phyloP scores from a whole-genome alignment of 2,113 vertebrate species.

The Phocoena phocoena region DNA sequence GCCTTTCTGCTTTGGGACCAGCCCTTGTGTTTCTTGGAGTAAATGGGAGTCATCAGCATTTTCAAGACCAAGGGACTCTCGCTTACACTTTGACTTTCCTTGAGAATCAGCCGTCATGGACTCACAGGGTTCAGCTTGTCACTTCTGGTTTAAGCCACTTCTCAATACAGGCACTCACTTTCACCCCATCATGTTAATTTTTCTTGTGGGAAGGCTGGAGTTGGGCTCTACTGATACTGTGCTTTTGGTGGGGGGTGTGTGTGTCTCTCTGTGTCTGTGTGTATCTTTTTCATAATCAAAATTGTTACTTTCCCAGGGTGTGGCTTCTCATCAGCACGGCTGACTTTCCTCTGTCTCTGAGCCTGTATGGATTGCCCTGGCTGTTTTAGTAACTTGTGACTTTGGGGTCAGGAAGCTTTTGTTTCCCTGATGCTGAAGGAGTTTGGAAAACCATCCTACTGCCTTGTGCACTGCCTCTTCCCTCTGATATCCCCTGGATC shows the following conservation, averaged over 20 bases:
- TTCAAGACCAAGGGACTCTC: neutral
- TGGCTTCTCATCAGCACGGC: neutral
- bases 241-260: neutral
- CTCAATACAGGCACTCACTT: neutral
- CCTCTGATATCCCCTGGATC: neutral
- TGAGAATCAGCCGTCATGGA: neutral
- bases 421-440: neutral
- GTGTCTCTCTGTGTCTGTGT: neutral
- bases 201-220: neutral
- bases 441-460: neutral
- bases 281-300: neutral
- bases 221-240: neutral
- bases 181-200: neutral
- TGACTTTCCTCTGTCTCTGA: neutral
- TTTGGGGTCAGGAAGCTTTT: neutral
- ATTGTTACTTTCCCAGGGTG: neutral
- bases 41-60: neutral
- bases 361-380: neutral
- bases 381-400: neutral
- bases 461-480: neutral
- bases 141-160: neutral
- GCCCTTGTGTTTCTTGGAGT: neutral
- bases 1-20: neutral
- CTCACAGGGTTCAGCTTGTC: neutral
- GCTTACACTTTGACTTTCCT: neutral